Base-by-base conservation (phyloP, 2,888 invertebrate species). In the Herminia tarsipennalis region DNA sequence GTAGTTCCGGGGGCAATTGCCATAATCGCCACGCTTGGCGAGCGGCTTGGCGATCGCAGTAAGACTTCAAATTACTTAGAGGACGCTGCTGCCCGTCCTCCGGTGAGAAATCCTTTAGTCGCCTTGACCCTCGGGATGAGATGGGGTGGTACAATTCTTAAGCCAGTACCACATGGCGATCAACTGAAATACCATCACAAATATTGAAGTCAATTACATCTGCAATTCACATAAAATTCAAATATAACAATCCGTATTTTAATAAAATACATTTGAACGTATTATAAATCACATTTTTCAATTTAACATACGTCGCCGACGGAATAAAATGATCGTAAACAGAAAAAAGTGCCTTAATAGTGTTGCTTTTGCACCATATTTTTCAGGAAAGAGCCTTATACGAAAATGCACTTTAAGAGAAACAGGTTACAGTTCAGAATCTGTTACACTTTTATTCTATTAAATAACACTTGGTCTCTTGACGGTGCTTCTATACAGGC, bases 241-340 rank as follows among this genome's bases (percentile, higher is more conserved):
- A 22, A 16, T 17, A 4, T 20, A 21, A 8, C 9, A 6, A 20
- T 21, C 14, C 3, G 16, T 36, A 12, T 16, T 9, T 17, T 10
- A n/a, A 28, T 20, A 30, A n/a, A 29, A 12, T 29, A 39, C 28
- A 28, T 27, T 42, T 22, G 18, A 22, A 24, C 9, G n/a, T 4
- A 9, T 27, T 38, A 58, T 54, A 51, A 56, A 60, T 60, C 44
- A 40, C n/a, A 56, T 40, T 42, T 61, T 63, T 57, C 64, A 53
- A 62, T 57, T 41, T 35, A 37, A 43, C 58, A 44, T 50, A 48
- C 43, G 49, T 35, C 36, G 9, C 14, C 34, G 47, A 46, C 36
- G 50, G 48, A 58, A 43, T 39, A 45, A 51, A 58, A 47, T 32
- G 30, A 12, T 40, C 32, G 42, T 45, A 40, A 48, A 58, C 35